Evolutionary conservation across 92 coral and sea anemone genomes (phyloP), one percentile per base, ranked within the genome.

Genomic region (Porites cylindrica): DNA sequence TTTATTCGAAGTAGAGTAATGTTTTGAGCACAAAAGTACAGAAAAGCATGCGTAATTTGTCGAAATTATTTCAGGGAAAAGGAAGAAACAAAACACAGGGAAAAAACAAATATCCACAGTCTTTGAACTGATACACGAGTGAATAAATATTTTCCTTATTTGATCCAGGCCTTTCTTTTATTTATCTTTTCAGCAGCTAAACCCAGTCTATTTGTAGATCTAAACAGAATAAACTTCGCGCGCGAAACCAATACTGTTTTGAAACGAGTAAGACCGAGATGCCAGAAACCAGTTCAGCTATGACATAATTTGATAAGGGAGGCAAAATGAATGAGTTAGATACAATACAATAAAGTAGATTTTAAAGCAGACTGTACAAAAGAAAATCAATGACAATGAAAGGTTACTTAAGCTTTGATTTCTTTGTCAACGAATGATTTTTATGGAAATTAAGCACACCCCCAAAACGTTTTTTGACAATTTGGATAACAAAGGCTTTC

Each of bases 381-480:
- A 71, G 69, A 79, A 65, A 61, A 73, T 21, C 16, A 71, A 1
- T 21, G 64, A 73, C 72, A 51, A 63, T 20, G 80, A 62, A 62
- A 60, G 17, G 79, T 62, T 61, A 43, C 63, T 61, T 74, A 43
- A 59, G 72, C 71, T 13, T 26, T 29, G 61, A 12, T 75, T 53
- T 23, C 80, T 74, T 83, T 83, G 87, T 73, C 72, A 68, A 2
- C 60, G 11, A 83, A 62, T 18, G 70, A 83, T 83, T 73, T 73
- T 83, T 14, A 83, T 83, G 87, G 81, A 74, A 83, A 83, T 83
- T 47, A 73, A 64, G 63, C 80, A 64, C 74, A 75, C 87, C 80
- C 69, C 62, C 8, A 20, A 13, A 74, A 64, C 62, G 53, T 72
- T 75, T 65, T 64, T 17, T 17, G 47, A 73, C 80, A 73, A 73